These are phyloP conservation scores for Eupeodes corollae DNA, from an alignment of 1,140 invertebrate species.

Conservation along the genomic window DNA sequence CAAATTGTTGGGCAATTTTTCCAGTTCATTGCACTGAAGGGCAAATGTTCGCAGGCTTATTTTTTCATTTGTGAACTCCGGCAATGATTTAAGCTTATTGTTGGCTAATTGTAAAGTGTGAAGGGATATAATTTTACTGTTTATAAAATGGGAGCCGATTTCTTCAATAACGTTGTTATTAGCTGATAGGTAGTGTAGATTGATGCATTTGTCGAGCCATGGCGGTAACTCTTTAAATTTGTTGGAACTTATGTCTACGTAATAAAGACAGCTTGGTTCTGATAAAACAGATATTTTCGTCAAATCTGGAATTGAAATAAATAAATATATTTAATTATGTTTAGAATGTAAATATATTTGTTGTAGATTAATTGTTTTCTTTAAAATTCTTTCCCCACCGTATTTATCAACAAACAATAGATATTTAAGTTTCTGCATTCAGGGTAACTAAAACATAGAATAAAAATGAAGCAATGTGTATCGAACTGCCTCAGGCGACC, in stretches of 20 bases:
- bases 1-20: conserved; percentile 59
- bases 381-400: no score
- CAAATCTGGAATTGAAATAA: conserved; percentile 52
- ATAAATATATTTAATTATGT: no score
- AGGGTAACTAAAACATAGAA: no score
- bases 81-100: conserved; percentile 60
- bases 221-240: conserved; percentile 60
- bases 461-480: no score
- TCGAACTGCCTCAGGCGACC: no score
- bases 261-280: conserved; percentile 53
- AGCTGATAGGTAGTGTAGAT: conserved; percentile 58
- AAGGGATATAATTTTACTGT: conserved; percentile 54
- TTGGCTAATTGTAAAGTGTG: conserved; percentile 62
- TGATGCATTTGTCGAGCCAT: conserved; percentile 64
- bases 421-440: no score
- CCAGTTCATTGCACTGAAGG: conserved; percentile 65
- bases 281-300: conserved; percentile 52
- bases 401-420: no score
- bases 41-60: conserved; percentile 58
- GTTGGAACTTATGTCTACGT: conserved; percentile 68
- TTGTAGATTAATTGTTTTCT: no score
- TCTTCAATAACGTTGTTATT: conserved; percentile 59
- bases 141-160: conserved; percentile 59
- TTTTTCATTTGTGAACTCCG: conserved; percentile 52
- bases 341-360: no score